phyloP scores from a whole-genome alignment of 2,888 invertebrate species.

The Calephelis perditalis region DNA sequence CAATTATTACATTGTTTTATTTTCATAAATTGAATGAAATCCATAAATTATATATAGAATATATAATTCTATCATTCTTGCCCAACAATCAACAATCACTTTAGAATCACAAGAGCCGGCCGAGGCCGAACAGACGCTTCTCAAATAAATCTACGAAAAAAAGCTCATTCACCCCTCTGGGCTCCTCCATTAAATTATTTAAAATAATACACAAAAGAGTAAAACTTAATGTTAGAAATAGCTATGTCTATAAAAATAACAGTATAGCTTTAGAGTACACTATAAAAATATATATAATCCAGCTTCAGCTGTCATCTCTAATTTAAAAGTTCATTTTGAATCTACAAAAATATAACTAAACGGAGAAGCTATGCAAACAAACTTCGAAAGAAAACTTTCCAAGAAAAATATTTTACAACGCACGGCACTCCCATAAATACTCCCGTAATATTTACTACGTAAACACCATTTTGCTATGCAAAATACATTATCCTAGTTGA shows the following conservation, averaged over 20 bases:
- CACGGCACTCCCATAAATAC: conserved; percentile 45
- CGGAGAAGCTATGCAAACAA: conserved; percentile 46
- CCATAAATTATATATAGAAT: conserved; percentile 73
- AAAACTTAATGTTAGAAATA: conserved; percentile 46
- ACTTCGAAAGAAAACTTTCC: conserved; percentile 29
- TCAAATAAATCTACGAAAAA: conserved; percentile 23
- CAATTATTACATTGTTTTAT: conserved; percentile 78
- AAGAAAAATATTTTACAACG: conserved; percentile 35
- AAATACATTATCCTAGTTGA: conserved; percentile 67
- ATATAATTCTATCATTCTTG: conserved; percentile 70
- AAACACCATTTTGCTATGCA: conserved; percentile 75
- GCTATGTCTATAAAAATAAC: conserved; percentile 74
- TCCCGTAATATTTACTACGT: conserved; percentile 56
- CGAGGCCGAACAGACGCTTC: conserved; percentile 27
- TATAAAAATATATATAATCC: conserved; percentile 74
- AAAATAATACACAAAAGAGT: conserved; percentile 46
- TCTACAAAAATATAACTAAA: conserved; percentile 62
- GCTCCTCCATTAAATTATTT: conserved; percentile 22
- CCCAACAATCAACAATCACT: conserved; percentile 74
- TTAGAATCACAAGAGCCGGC: conserved; percentile 56
- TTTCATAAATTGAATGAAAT: conserved; percentile 73
- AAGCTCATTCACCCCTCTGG: conserved; percentile 16
- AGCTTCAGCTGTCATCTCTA: conserved; percentile 68
- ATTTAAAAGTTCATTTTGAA: conserved; percentile 59
- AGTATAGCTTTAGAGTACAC: conserved; percentile 71